phyloP scores from a whole-genome alignment of 2,888 invertebrate genomes.

The Seira ritae region DNA sequence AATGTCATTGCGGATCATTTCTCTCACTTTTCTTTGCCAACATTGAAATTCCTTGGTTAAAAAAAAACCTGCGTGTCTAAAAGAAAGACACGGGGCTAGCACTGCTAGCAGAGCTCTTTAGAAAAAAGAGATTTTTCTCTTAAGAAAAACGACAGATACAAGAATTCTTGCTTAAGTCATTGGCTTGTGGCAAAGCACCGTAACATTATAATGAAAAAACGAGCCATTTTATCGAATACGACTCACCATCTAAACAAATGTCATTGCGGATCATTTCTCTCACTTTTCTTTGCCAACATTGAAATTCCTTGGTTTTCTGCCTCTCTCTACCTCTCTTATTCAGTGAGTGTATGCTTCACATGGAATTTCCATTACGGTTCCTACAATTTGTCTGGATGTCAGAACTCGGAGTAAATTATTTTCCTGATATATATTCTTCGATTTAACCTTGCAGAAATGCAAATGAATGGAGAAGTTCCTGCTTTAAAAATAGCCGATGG shows the following conservation, averaged over 20 bases:
- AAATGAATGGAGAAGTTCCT: too few relatives aligned
- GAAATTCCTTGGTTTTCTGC: background rate
- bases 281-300: constrained; percentile 35
- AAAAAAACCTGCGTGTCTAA: background rate
- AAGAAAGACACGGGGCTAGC: too few relatives aligned
- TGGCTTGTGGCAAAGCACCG: constrained; percentile 40
- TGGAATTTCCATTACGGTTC: background rate
- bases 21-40: constrained; percentile 43
- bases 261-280: constrained; percentile 61
- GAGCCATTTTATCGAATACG: constrained; percentile 49
- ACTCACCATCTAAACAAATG: constrained; percentile 58
- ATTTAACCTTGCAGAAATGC: too few relatives aligned
- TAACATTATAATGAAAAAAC: constrained; percentile 55
- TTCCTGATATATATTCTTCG: too few relatives aligned
- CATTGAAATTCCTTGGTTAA: background rate
- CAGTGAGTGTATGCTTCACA: constrained; percentile 28
- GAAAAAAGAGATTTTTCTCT: constrained; percentile 28
- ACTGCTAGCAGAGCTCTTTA: background rate
- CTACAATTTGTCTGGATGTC: background rate
- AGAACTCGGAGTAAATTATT: background rate
- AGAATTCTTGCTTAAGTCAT: constrained; percentile 41
- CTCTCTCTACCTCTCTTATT: constrained; percentile 20
- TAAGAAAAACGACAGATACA: constrained; percentile 5
- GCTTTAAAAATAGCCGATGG: too few relatives aligned
- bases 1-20: constrained; percentile 62